A percentile compares a stretch with the other conserved stretches of the same genome.
phyloP scores from a whole-genome alignment of 1,140 invertebrate species.

The Dreissena polymorpha region DNA sequence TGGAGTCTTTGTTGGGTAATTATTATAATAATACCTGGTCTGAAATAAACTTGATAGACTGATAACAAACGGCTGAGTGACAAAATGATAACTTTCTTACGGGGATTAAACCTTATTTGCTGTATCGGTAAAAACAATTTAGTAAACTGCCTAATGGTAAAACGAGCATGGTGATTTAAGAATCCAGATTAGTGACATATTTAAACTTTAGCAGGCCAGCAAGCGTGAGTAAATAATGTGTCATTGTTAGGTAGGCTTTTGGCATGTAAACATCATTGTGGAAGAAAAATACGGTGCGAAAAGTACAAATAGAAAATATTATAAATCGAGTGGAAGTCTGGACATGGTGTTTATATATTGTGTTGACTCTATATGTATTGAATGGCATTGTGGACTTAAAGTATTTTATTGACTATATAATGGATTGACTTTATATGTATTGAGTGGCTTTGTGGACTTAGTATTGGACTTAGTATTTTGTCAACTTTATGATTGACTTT shows the following conservation, averaged over 20 bases:
- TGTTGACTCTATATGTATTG: background rate
- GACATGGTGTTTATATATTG: background rate
- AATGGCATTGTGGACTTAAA: no score
- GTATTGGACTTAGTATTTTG: background rate
- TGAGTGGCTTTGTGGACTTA: background rate
- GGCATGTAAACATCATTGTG: background rate
- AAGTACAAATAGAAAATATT: background rate
- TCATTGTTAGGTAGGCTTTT: no score
- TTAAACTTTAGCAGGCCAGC: background rate
- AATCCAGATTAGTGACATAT: background rate
- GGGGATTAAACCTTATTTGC: slow-evolving; percentile 28
- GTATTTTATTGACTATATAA: no score
- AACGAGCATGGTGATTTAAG: background rate
- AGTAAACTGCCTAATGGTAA: slow-evolving; percentile 3
- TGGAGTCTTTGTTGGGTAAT: slow-evolving; percentile 9
- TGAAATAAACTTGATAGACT: slow-evolving; percentile 31
- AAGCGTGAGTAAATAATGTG: background rate
- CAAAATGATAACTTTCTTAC: slow-evolving; percentile 9
- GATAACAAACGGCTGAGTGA: slow-evolving; percentile 18
- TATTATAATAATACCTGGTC: slow-evolving; percentile 21
- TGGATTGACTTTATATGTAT: background rate
- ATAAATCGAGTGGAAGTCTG: background rate
- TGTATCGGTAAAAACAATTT: slow-evolving; percentile 4
- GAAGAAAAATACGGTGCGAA: background rate
- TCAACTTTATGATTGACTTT: background rate